A percentile compares a stretch with the other conserved stretches of the same genome.
These are phyloP conservation scores for Plotosus lineatus DNA, from an alignment of 2,113 vertebrate species.

Conservation along the genomic window DNA sequence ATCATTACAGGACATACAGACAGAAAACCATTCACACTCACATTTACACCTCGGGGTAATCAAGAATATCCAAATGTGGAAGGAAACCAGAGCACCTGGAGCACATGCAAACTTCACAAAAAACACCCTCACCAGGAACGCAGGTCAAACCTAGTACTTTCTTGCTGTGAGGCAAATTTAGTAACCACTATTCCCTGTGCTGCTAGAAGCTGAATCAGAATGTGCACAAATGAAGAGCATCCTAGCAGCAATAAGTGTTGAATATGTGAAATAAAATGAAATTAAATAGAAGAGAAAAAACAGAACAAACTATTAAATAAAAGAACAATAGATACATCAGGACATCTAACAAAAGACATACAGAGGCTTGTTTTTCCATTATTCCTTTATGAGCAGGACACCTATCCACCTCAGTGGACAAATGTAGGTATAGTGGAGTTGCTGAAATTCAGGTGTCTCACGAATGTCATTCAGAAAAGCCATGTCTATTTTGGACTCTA, in stretches of 20 bases:
- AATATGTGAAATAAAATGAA: not conserved
- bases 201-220: no score
- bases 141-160: no score
- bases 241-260: not conserved
- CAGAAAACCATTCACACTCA: no score
- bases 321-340: not conserved
- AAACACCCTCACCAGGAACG: no score
- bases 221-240: not conserved
- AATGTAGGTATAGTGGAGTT: constrained; percentile 98
- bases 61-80: no score
- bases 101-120: no score
- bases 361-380: constrained; percentile 41
- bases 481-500: constrained; percentile 94
- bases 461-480: constrained; percentile 96
- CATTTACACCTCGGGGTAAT: no score
- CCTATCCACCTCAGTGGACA: constrained; percentile 93
- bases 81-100: no score
- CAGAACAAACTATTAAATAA: not conserved
- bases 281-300: no score
- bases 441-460: constrained; percentile 95
- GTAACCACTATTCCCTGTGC: no score
- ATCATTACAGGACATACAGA: no score
- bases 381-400: constrained; percentile 87
- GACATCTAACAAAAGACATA: not conserved
- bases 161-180: no score